Conservation (phyloP, 2,888 invertebrate genomes). For the Chymomyza fuscimana region DNA sequence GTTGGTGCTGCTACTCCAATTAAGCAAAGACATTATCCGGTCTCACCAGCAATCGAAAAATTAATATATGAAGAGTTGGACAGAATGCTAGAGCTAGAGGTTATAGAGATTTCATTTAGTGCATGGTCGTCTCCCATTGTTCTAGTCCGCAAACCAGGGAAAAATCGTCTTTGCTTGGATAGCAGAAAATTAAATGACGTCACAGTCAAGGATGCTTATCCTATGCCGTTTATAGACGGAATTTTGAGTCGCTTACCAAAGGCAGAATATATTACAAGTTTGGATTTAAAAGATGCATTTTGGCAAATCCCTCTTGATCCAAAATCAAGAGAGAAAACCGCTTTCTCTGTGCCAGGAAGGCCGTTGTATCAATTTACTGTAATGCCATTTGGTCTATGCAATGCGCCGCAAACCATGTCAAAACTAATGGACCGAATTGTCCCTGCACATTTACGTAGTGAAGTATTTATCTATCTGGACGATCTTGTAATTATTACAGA, state of each 20-base stretch:
- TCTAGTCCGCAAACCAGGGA: constrained; percentile 53
- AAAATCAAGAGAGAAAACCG: constrained; percentile 27
- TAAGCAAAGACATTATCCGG: constrained; percentile 38
- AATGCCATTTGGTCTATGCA: constrained; percentile 39
- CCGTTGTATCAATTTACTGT: constrained; percentile 40
- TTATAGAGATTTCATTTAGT: constrained; percentile 63
- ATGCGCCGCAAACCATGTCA: too few species aligned
- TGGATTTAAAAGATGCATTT: constrained; percentile 39
- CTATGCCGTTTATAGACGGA: constrained; percentile 34
- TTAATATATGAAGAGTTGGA: constrained; percentile 56
- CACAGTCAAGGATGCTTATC: constrained; percentile 47
- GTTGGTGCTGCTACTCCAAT: background rate
- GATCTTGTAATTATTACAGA: constrained; percentile 26
- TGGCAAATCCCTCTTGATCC: constrained; percentile 37
- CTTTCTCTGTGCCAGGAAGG: constrained; percentile 36
- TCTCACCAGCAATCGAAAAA: constrained; percentile 34
- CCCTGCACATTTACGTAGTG: constrained; percentile 18
- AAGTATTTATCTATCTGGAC: constrained; percentile 33
- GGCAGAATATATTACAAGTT: constrained; percentile 29
- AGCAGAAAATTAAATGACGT: constrained; percentile 59
- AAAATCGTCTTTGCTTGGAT: constrained; percentile 59
- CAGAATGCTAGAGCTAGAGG: constrained; percentile 58
- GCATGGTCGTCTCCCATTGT: constrained; percentile 65
- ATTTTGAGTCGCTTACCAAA: constrained; percentile 33
- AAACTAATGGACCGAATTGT: background rate